Evolutionary conservation across 1,140 invertebrate species (phyloP).

Genomic region (Tetragnatha versicolor): DNA sequence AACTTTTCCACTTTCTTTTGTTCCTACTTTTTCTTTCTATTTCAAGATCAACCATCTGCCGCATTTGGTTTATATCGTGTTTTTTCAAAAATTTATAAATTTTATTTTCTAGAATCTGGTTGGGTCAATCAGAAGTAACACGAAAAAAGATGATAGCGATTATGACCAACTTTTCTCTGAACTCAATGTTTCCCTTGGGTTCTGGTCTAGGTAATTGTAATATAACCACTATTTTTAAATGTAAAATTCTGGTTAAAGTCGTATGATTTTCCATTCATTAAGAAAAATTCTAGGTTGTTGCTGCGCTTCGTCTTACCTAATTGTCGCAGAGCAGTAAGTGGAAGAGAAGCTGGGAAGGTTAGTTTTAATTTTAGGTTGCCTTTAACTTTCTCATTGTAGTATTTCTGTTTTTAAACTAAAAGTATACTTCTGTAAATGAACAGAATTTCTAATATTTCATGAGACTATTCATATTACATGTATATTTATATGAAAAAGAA

Average conservation of each 20-base stretch:
- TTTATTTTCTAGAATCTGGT: neutral
- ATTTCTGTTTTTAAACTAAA: no score
- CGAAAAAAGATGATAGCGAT: slow-evolving; percentile 7
- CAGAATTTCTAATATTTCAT: no score
- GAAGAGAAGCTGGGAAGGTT: slow-evolving; percentile 27
- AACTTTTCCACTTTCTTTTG: no score
- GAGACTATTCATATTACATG: no score
- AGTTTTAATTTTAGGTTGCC: neutral
- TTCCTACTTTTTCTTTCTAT: no score
- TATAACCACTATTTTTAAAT: neutral
- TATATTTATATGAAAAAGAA: no score
- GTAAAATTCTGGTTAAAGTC: no score
- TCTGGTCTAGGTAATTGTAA: neutral
- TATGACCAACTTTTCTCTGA: neutral
- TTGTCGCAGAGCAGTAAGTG: slow-evolving; percentile 17
- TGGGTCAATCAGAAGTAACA: neutral
- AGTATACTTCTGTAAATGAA: no score
- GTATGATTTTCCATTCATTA: neutral
- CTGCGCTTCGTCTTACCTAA: neutral
- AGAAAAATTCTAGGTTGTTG: slow-evolving; percentile 2
- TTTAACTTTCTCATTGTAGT: neutral
- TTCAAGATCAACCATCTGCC: no score
- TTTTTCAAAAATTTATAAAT: no score
- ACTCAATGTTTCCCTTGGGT: neutral
- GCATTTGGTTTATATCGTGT: no score